Percentiles rank a stretch among this genome's conserved stretches.
These are phyloP conservation scores for Cylloceria caligata DNA, from an alignment of 2,888 invertebrate species.

Conservation along the genomic window DNA sequence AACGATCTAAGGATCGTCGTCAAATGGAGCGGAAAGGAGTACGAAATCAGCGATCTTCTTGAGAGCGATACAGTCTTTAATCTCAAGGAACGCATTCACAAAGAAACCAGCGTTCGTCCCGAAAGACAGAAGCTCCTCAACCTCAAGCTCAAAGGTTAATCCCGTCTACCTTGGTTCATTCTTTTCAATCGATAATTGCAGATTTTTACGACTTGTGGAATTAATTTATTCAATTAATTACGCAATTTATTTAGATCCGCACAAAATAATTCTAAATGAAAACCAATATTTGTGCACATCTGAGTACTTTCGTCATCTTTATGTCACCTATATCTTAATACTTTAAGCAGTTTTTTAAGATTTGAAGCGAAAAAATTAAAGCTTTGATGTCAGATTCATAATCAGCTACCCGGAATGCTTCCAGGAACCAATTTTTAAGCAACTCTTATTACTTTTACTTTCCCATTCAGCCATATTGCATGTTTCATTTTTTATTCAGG, in stretches of 20 bases:
- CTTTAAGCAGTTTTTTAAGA: too few species aligned
- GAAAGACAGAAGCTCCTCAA: conserved; percentile 97
- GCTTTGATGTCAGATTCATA: too few species aligned
- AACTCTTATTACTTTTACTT: background rate
- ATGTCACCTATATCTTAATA: too few species aligned
- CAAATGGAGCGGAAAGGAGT: conserved; percentile 98
- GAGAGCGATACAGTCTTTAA: conserved; percentile 92
- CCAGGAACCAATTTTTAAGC: background rate
- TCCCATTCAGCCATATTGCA: background rate
- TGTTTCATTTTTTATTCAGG: background rate
- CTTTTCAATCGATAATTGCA: conserved; percentile 9
- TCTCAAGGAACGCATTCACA: conserved; percentile 94
- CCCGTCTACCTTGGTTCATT: conserved; percentile 65
- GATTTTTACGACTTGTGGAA: background rate
- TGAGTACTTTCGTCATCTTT: too few species aligned
- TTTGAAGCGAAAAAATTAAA: too few species aligned
- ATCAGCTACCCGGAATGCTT: too few species aligned
- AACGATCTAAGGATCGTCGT: conserved; percentile 88
- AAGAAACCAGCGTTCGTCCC: conserved; percentile 95
- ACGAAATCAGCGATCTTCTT: conserved; percentile 90
- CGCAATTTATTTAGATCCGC: background rate
- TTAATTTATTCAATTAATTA: background rate
- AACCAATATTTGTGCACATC: background rate
- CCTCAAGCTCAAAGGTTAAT: conserved; percentile 94
- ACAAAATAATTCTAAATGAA: background rate